Conservation (phyloP, 1,140 invertebrate species). For the Onthophagus taurus region DNA sequence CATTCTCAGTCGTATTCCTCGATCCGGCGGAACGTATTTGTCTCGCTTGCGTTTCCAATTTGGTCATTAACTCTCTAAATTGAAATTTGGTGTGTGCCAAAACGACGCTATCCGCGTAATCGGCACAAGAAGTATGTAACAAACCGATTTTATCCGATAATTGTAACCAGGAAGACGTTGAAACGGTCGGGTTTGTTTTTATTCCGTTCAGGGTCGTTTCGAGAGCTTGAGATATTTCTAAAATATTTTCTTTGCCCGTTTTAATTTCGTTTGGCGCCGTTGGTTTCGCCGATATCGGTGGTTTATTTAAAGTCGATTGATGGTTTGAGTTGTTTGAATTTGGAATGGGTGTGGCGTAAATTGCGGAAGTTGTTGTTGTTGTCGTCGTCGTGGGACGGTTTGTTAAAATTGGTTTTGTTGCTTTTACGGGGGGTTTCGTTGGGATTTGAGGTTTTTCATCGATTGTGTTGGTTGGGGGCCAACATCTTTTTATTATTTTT, state of each 20-base stretch:
- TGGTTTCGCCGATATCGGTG: constrained; percentile 34
- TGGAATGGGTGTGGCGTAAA: constrained; percentile 54
- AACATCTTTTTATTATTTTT: constrained; percentile 38
- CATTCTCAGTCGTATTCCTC: constrained; percentile 58
- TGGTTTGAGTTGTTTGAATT: constrained; percentile 42
- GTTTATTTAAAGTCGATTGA: constrained; percentile 40
- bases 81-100: constrained; percentile 82
- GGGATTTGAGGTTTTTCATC: constrained; percentile 65
- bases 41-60: constrained; percentile 70
- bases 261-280: neutral
- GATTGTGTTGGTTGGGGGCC: constrained; percentile 42
- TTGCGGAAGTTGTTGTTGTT: too few species aligned
- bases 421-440: constrained; percentile 52
- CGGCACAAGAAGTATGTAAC: constrained; percentile 65
- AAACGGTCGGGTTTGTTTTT: constrained; percentile 47
- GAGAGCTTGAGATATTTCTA: constrained; percentile 58
- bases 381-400: constrained; percentile 28
- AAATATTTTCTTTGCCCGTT: constrained; percentile 50
- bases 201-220: constrained; percentile 55
- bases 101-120: constrained; percentile 60
- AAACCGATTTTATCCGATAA: constrained; percentile 74
- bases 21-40: constrained; percentile 62
- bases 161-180: constrained; percentile 65
- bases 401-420: constrained; percentile 41
- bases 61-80: constrained; percentile 72